Percentiles rank a stretch among this genome's conserved stretches.
phyloP scores from a whole-genome alignment of 2,888 invertebrate genomes.

The Drosophila macrospina region DNA sequence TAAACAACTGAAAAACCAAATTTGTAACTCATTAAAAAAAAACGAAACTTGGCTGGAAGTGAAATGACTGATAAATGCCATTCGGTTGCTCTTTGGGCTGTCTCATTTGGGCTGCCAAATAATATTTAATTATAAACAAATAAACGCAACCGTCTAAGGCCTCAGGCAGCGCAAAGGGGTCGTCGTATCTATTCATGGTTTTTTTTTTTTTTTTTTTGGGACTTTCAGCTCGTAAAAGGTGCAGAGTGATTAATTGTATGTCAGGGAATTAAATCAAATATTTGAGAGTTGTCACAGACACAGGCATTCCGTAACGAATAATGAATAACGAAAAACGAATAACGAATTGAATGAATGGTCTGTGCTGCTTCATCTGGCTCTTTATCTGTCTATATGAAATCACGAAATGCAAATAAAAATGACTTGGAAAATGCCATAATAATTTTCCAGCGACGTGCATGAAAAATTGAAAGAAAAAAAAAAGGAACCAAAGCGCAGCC shows the following conservation, averaged over 20 bases:
- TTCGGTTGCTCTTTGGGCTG: constrained; percentile 62
- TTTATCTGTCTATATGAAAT: constrained; percentile 69
- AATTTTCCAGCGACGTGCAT: constrained; percentile 61
- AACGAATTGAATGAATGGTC: not conserved
- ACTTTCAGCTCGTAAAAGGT: constrained; percentile 65
- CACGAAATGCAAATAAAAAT: constrained; percentile 81
- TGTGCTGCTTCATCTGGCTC: not conserved
- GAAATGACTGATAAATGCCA: constrained; percentile 76
- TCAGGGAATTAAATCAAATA: constrained; percentile 81
- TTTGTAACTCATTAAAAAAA: constrained; percentile 79
- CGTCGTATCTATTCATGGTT: constrained; percentile 29
- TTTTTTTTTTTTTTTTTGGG: constrained; percentile 18
- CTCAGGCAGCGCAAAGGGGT: constrained; percentile 41
- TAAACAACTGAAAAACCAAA: constrained; percentile 79
- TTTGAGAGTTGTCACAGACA: constrained; percentile 72
- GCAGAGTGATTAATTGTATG: constrained; percentile 80
- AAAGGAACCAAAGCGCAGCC: constrained; percentile 37
- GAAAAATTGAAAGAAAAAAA: constrained; percentile 79
- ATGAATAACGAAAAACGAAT: too few species aligned
- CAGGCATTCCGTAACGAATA: too few species aligned
- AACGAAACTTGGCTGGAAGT: constrained; percentile 54
- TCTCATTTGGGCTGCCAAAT: constrained; percentile 81
- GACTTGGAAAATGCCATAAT: constrained; percentile 76
- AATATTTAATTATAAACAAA: constrained; percentile 81
- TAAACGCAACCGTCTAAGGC: constrained; percentile 61